These are phyloP conservation scores for Hemiprocne comata DNA, from an alignment of 2,113 vertebrate genomes.

Conservation along the genomic window DNA sequence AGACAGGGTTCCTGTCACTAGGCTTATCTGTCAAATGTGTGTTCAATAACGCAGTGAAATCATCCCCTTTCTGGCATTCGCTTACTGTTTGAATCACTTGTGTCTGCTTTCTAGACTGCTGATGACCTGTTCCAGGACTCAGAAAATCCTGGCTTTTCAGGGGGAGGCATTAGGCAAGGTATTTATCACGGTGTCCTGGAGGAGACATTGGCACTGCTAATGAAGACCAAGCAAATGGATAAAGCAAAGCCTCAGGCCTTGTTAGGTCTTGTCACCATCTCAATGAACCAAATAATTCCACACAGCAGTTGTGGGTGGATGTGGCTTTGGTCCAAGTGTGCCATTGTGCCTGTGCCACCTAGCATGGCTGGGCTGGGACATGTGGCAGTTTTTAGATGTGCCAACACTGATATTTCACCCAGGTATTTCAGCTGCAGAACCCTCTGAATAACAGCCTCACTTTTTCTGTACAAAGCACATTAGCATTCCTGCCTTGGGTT, in stretches of 20 bases:
- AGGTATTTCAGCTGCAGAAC: neutral
- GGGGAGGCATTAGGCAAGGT: neutral
- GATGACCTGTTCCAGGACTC: neutral
- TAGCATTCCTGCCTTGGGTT: neutral
- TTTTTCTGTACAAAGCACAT: neutral
- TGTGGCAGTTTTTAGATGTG: neutral
- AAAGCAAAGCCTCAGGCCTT: neutral
- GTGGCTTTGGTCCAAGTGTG: fast-evolving
- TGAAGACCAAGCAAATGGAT: neutral
- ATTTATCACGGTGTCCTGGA: neutral
- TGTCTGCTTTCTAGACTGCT: neutral
- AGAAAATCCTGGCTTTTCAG: slow-evolving; percentile 21
- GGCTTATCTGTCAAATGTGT: neutral
- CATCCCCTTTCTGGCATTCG: slow-evolving; percentile 4
- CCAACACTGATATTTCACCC: neutral
- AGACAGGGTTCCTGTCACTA: slow-evolving; percentile 18
- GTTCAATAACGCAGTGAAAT: slow-evolving; percentile 15
- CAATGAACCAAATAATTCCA: neutral
- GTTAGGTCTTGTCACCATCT: neutral
- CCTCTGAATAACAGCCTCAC: neutral
- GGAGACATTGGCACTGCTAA: neutral
- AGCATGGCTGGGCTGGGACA: neutral
- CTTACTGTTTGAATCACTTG: neutral
- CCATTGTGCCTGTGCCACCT: neutral
- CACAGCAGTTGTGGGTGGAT: neutral